phyloP scores from a whole-genome alignment of 1,140 invertebrate species.

The Meloidogyne chitwoodi region DNA sequence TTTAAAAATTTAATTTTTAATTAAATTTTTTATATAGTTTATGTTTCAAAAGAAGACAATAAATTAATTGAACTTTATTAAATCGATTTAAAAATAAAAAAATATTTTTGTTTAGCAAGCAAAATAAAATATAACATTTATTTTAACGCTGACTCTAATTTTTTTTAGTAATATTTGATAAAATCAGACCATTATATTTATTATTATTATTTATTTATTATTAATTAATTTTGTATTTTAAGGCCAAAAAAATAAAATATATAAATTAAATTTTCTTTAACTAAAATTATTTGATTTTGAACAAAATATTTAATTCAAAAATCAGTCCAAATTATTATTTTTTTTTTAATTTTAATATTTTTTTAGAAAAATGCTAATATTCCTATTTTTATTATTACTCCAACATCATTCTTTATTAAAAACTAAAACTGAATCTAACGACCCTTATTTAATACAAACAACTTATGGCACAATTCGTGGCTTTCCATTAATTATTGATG shows the following conservation, averaged over 20 bases:
- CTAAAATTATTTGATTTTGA: neutral
- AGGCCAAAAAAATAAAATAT: neutral
- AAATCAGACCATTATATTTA: neutral
- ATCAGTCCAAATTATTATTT: too few relatives aligned
- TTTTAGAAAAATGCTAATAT: neutral
- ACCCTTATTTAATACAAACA: neutral
- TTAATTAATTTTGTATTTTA: neutral
- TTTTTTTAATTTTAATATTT: neutral
- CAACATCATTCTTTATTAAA: neutral
- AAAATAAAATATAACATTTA: neutral
- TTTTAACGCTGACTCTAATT: neutral
- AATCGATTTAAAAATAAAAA: neutral
- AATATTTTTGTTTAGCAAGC: neutral
- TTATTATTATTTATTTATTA: too few relatives aligned
- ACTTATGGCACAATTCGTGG: neutral
- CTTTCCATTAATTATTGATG: neutral
- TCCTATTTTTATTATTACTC: neutral
- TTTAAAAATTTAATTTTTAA: too few relatives aligned
- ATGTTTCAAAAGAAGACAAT: too few relatives aligned
- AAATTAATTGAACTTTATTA: neutral
- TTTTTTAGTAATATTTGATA: neutral
- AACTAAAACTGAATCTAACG: neutral
- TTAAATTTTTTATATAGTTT: too few relatives aligned
- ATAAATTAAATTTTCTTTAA: neutral
- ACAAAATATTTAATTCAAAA: too few relatives aligned